A percentile compares a stretch with the other conserved stretches of the same genome.
Conservation (phyloP, 2,797 vertebrate genomes). For the Falco naumanni region DNA sequence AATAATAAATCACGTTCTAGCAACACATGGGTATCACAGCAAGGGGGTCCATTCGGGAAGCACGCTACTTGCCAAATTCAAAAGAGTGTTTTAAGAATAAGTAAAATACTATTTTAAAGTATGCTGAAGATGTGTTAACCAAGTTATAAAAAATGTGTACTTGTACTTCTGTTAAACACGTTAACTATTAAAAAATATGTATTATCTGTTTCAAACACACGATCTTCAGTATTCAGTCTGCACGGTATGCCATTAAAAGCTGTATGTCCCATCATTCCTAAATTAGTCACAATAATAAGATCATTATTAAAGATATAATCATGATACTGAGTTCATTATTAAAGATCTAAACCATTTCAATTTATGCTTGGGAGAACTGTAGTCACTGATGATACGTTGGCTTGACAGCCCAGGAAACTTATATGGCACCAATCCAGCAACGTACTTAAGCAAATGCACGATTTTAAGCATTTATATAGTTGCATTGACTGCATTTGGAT, state of each 20-base stretch:
- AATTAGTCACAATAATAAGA: not conserved
- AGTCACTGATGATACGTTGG: not conserved
- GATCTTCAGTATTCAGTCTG: not conserved
- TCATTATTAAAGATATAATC: not conserved
- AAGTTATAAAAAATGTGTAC: not conserved
- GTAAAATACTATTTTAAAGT: not conserved
- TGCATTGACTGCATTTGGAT: not conserved
- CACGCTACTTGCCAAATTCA: not conserved
- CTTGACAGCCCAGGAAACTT: not conserved
- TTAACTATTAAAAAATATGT: too few relatives aligned
- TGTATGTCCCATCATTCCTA: not conserved
- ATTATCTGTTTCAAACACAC: too few relatives aligned
- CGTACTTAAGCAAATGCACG: not conserved
- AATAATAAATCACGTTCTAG: not conserved
- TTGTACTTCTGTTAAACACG: not conserved
- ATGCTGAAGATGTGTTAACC: not conserved
- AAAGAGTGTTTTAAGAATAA: not conserved
- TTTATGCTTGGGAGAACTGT: not conserved
- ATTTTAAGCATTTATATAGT: not conserved
- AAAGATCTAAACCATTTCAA: not conserved
- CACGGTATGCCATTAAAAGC: not conserved
- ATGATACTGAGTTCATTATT: not conserved
- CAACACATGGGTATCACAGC: not conserved
- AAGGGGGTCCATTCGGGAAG: not conserved
- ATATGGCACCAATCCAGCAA: not conserved